Evolutionary conservation across 2,113 vertebrate species (phyloP), one percentile per base, ranked within the genome.

Genomic region (Rana temporaria): DNA sequence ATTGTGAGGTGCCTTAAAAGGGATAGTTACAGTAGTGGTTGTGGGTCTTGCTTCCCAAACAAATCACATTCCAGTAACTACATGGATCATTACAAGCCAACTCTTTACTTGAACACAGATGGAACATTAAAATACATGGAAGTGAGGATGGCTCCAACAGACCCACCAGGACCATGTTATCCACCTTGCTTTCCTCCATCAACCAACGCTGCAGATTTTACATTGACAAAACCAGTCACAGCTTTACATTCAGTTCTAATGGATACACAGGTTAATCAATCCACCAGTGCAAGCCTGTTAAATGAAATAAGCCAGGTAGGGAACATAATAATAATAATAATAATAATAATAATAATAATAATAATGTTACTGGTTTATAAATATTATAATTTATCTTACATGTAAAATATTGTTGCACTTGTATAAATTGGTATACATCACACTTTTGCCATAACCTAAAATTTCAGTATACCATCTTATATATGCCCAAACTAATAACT

Each of bases 111-210:
- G 85, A 96, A 93, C 88, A 91, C 94, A 9, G 95, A 96, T 0
- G 96, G 96, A 83, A 96, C 96, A 1, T 92, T 96, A 38, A 95
- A 95, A 86, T 96, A 97, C 89, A 95, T 97, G 93, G 96, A 97
- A 88, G 96, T 97, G 86, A 94, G 95, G 9, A 90, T 96, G 85
- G 91, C 92, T 85, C 95, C 95, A 85, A 90, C 95, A 22, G 89
- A 95, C 85, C 90, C 95, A 5, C 95, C 93, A 80, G 95, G 93
- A 86, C 95, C 93, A 67, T 92, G 78, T 63, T 81, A 81, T 62
- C 42, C 55, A 19, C 22, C 56, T n/a, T 81, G 57, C 17, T 81
- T 81, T 3, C 78, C 66, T 12, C 78, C 56, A 30, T 3, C 38
- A 19, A 68, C 32, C 19, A 42, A 81, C 12, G 38, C 3, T 18